Conservation (phyloP, 1,140 invertebrate species). For the Nebria ingens region DNA sequence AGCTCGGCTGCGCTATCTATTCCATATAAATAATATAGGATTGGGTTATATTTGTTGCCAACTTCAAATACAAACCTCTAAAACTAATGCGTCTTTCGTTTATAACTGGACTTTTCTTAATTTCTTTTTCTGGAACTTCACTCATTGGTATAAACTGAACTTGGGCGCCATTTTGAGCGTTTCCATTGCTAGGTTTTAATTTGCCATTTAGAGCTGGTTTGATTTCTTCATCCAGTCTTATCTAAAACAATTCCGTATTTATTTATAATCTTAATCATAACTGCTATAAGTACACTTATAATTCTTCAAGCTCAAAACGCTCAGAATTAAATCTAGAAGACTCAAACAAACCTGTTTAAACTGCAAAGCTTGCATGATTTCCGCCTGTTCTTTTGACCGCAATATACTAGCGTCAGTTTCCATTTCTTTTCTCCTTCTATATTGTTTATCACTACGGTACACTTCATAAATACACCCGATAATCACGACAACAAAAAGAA, state of each 20-base stretch:
- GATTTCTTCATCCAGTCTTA: constrained; percentile 33
- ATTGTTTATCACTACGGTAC: constrained; percentile 51
- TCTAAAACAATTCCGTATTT: constrained; percentile 19
- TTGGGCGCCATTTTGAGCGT: constrained; percentile 15
- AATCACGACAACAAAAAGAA: constrained; percentile 55
- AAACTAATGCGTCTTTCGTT: constrained; percentile 25
- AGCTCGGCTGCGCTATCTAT: constrained; percentile 32
- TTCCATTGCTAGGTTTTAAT: constrained; percentile 15
- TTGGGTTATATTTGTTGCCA: not conserved
- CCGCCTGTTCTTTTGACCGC: constrained; percentile 52
- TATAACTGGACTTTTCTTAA: constrained; percentile 16
- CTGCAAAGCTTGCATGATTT: constrained; percentile 35
- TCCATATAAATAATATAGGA: not conserved
- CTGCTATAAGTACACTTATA: not conserved
- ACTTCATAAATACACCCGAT: constrained; percentile 52
- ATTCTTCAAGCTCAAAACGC: not conserved
- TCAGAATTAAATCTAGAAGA: constrained; percentile 9
- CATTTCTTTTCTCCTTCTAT: constrained; percentile 52
- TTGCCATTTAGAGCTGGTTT: constrained; percentile 22
- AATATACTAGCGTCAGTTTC: constrained; percentile 58
- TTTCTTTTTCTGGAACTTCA: constrained; percentile 18
- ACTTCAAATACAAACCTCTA: constrained; percentile 27
- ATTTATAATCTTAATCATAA: constrained; percentile 7
- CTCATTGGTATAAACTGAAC: constrained; percentile 15
- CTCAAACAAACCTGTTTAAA: constrained; percentile 8